Base-by-base conservation (phyloP, 1,140 invertebrate species). In the Heliconius congener region DNA sequence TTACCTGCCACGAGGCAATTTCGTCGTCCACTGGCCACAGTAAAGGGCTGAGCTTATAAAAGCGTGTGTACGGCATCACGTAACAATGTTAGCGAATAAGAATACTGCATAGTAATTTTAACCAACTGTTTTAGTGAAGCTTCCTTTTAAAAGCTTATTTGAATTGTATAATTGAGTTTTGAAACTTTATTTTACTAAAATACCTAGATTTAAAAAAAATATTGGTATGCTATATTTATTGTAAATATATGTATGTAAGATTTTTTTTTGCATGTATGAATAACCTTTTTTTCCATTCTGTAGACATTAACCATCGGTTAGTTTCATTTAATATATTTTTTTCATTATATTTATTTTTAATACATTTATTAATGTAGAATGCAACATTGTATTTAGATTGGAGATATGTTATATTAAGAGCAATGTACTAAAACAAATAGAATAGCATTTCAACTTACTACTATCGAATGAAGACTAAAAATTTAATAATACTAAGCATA, bases 1-100 rank as follows among this genome's bases (percentile, higher is more conserved):
- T 93, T 92, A 92, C 91, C 85, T 90, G 87, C 86, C 85, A 89
- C 82, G 88, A 87, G 88, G 91, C 87, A 92, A 93, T 93, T 93
- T 93, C 88, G 86, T 88, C 84, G 89, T 92, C 91, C 90, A 89
- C 86, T 93, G 91, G 86, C 83, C 89, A 77, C 84, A 79, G 80
- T 82, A 90, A 90, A 90, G 86, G 85, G 85, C 74, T 80, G 78
- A 84, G 77, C 82, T 80, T 72, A 72, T 42, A 34, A 89, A 86
- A 86, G 84, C 84, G 88, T 89, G 87, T 89, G 88, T 90, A 84
- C 77, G 83, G 80, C 76, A 82, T 82, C 78, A 66, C 71, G 77
- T 81, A 81, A 78, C 76, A 81, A 71, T 78, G 76, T 78, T 78
- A 81, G 80, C 42, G 42, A 46, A 37, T n/a, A 42, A 42, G 71